A percentile compares a stretch with the other conserved stretches of the same genome.
These are phyloP conservation scores for Oopsacas minuta DNA, from an alignment of 37 sponge, comb jelly and placozoan species.

Conservation along the genomic window DNA sequence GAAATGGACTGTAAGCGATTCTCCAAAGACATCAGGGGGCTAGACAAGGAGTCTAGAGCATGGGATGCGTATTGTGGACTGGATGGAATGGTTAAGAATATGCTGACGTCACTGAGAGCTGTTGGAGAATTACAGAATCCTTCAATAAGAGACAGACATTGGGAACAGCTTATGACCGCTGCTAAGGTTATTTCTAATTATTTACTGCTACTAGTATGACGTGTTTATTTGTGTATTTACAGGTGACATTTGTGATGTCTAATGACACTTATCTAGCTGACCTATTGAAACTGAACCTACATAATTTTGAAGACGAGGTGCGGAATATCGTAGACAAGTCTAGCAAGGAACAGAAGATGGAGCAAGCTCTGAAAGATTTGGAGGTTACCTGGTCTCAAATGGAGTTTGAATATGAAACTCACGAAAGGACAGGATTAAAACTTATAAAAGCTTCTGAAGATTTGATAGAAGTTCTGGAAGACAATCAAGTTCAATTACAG, in stretches of 20 bases:
- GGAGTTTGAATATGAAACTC: conserved; percentile 91
- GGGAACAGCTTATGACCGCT: conserved; percentile 98
- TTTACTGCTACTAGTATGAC: neutral
- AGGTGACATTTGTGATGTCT: conserved; percentile 96
- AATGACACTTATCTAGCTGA: conserved; percentile 83
- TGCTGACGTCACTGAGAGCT: conserved; percentile 94
- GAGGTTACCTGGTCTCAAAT: conserved; percentile 87
- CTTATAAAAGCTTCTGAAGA: conserved; percentile 76
- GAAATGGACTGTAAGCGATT: conserved; percentile 95
- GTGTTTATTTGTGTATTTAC: neutral
- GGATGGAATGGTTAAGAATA: conserved; percentile 91
- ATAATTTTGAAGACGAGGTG: conserved; percentile 97
- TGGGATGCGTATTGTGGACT: conserved; percentile 95
- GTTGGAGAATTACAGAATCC: conserved; percentile 97
- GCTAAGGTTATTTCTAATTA: conserved; percentile 50
- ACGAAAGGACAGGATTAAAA: conserved; percentile 56
- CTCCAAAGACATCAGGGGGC: conserved; percentile 84
- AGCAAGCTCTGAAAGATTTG: conserved; percentile 90
- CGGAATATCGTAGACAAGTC: conserved; percentile 95
- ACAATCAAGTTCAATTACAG: conserved; percentile 98
- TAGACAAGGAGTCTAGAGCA: conserved; percentile 96
- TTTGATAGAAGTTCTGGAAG: conserved; percentile 93
- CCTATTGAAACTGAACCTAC: conserved; percentile 85
- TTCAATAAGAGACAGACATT: conserved; percentile 93
- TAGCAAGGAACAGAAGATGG: conserved; percentile 96